These are phyloP conservation scores for Girardinichthys multiradiatus DNA, from an alignment of 2,113 vertebrate genomes.

Conservation along the genomic window DNA sequence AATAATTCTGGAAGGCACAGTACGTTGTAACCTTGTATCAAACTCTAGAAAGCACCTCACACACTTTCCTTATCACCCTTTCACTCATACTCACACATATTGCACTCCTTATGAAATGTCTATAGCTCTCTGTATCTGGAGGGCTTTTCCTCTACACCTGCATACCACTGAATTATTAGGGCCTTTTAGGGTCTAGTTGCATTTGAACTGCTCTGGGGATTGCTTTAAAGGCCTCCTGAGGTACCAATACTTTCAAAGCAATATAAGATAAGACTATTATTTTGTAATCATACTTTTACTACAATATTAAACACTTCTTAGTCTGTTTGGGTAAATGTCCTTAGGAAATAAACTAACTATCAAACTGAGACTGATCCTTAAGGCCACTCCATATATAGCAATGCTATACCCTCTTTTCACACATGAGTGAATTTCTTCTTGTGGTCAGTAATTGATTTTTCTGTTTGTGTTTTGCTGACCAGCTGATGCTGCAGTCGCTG, in stretches of 20 bases:
- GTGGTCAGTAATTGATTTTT: slow-evolving; percentile 75
- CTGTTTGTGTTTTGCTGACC: slow-evolving; percentile 58
- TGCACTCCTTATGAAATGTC: not conserved
- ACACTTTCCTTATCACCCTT: not conserved
- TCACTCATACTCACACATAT: no score
- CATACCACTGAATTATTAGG: not conserved
- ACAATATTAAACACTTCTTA: slow-evolving; percentile 5
- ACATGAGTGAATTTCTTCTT: slow-evolving; percentile 57
- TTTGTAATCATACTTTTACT: slow-evolving; percentile 1
- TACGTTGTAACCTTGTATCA: not conserved
- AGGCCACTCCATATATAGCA: slow-evolving; percentile 39
- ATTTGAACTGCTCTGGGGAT: not conserved
- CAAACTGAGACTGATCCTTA: slow-evolving; percentile 31
- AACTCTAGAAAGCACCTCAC: not conserved
- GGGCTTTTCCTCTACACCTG: not conserved
- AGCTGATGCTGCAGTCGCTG: slow-evolving; percentile 47
- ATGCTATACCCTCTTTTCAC: slow-evolving; percentile 49
- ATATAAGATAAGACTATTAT: not conserved
- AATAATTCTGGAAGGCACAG: not conserved
- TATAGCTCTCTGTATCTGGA: not conserved
- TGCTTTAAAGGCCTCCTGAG: not conserved
- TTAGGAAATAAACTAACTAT: slow-evolving; percentile 24
- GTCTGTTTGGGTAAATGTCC: not conserved
- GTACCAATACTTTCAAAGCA: not conserved
- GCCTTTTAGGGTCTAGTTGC: not conserved